Evolutionary conservation across 2,797 vertebrate genomes (phyloP).

Genomic region (Lemur catta): DNA sequence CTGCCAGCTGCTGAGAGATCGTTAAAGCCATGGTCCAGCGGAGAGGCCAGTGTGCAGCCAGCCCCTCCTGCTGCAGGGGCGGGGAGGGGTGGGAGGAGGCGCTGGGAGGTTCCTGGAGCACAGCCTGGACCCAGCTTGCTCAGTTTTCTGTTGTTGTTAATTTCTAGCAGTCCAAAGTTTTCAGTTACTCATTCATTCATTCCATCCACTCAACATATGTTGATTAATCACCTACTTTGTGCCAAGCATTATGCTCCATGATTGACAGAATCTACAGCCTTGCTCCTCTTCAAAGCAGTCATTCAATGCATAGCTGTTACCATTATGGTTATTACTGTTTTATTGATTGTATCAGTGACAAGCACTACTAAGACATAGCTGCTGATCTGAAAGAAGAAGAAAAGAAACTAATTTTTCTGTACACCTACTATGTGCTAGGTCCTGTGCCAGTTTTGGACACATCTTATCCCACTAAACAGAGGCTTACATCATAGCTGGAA

Average conservation of each 20-base stretch:
- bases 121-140: background rate
- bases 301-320: background rate
- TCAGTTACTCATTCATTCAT: slow-evolving; percentile 34
- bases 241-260: background rate
- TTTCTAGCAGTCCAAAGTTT: background rate
- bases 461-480: background rate
- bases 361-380: background rate
- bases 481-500: background rate
- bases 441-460: background rate
- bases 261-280: slow-evolving; percentile 3
- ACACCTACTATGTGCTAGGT: background rate
- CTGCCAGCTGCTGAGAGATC: background rate
- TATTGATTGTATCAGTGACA: background rate
- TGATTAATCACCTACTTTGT: slow-evolving; percentile 11
- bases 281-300: slow-evolving; percentile 2
- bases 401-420: background rate
- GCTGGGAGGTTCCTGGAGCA: background rate
- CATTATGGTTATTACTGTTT: background rate
- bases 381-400: background rate
- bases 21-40: background rate
- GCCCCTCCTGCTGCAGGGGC: background rate
- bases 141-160: background rate
- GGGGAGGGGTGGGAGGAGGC: background rate
- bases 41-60: background rate
- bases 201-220: background rate